Evolutionary conservation across 1,140 invertebrate genomes (phyloP), one percentile per base, ranked within the genome.

Genomic region (Daktulosphaira vitifoliae): DNA sequence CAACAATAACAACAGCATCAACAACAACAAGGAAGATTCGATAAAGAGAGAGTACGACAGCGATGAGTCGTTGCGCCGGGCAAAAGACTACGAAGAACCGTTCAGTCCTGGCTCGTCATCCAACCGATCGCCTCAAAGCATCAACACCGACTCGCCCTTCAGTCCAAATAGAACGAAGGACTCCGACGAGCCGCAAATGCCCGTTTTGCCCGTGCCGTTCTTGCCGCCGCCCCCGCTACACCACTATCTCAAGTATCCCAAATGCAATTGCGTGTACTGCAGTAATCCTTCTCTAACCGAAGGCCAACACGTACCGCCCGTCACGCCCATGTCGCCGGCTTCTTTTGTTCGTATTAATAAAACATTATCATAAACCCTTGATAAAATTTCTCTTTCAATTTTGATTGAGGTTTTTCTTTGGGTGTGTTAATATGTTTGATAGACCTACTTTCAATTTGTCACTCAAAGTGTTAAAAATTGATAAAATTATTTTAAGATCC

Each of bases 291-390:
- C 71, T 13, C 73, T 77, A 22, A 70, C 75, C 16, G 80, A 82
- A 2, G 71, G 79, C 51, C 76, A 81, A 53, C 78, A 78, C 2
- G 72, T 82, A 7, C 82, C 84, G 1, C 82, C 83, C 0, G 70
- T 81, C 3, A 82, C 82, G 15, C 80, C 82, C 0, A 70, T 84
- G 67, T 73, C 80, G 44, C 77, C 79, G 13, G 71, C 80, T 2
- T 75, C 78, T 18, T 76, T 80, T n/a, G n/a, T n/a, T n/a, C n/a
- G n/a, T n/a, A n/a, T n/a, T n/a, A n/a, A n/a, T n/a, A n/a, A n/a
- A n/a, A n/a, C n/a, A n/a, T n/a, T n/a, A n/a, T n/a, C n/a, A n/a
- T n/a, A n/a, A n/a, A n/a, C n/a, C n/a, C n/a, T n/a, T n/a, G n/a
- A n/a, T n/a, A n/a, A n/a, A n/a, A n/a, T n/a, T n/a, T n/a, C n/a